Conservation (phyloP, 2,113 vertebrate species). For the Rattus norvegicus region GRCr8 NC_086039.1:23922501-23923000, state of each 20-base stretch:
- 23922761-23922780: neutral
- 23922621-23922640: slow-evolving; percentile 21
- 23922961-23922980: neutral
- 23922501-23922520: neutral
- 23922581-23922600: slow-evolving; percentile 11
- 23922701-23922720: neutral
- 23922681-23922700: neutral
- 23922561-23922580: slow-evolving; percentile 17
- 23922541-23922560: neutral
- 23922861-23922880: neutral
- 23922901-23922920: neutral
- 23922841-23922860: neutral
- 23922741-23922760: neutral
- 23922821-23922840: neutral
- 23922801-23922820: neutral
- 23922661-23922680: neutral
- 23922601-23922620: slow-evolving; percentile 33
- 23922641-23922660: neutral
- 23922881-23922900: neutral
- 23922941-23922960: slow-evolving; percentile 26
- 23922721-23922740: neutral
- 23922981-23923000: neutral
- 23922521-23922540: neutral
- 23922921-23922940: neutral
- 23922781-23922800: neutral